Evolutionary conservation across 2,797 vertebrate species (phyloP).

Genomic region (Periparus ater): DNA sequence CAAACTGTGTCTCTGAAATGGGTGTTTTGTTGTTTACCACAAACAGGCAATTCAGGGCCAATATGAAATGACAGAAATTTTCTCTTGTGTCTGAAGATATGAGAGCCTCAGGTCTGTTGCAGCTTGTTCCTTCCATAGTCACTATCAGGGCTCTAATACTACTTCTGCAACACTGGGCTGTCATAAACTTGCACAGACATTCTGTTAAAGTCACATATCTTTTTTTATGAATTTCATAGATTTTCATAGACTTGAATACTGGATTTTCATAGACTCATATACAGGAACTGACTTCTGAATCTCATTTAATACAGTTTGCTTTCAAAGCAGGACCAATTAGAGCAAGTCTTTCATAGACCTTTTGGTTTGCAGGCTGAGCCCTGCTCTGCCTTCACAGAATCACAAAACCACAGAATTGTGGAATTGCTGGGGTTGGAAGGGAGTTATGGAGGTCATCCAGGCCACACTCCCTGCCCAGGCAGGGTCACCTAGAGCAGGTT

Average conservation of each 20-base stretch:
- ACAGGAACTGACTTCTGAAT: not conserved
- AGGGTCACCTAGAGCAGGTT: not conserved
- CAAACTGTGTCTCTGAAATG: not conserved
- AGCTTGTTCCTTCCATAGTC: not conserved
- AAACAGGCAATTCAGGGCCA: not conserved
- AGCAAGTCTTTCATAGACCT: not conserved
- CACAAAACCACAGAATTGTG: not conserved
- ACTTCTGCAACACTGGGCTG: not conserved
- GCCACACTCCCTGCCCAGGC: not conserved
- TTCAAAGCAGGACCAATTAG: not conserved
- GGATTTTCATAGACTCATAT: not conserved
- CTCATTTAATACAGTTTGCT: not conserved
- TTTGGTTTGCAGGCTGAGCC: not conserved
- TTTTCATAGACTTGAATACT: not conserved
- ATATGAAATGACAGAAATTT: not conserved
- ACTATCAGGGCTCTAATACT: not conserved
- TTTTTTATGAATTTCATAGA: not conserved
- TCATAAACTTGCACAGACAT: not conserved
- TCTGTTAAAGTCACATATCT: not conserved
- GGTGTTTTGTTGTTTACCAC: not conserved
- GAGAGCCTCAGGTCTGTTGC: not conserved
- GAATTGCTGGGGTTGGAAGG: not conserved
- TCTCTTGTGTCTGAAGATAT: not conserved
- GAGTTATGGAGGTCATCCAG: not conserved
- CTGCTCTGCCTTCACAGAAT: not conserved